These are phyloP conservation scores for Zonotrichia albicollis DNA, from an alignment of 2,797 vertebrate species.

Conservation along the genomic window DNA sequence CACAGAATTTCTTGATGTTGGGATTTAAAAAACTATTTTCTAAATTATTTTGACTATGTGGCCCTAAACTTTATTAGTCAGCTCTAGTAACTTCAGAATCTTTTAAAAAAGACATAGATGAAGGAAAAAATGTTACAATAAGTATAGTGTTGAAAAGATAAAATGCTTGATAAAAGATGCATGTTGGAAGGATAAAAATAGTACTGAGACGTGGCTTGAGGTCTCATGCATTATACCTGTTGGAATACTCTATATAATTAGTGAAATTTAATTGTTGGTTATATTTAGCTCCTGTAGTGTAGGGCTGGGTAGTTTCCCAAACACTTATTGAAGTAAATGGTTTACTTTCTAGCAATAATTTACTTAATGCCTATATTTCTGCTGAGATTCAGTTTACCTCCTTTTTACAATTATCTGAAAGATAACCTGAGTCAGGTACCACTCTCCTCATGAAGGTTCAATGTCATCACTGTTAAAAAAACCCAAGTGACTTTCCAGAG, in stretches of 20 bases:
- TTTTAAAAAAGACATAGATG: background rate
- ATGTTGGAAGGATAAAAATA: background rate
- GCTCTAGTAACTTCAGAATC: background rate
- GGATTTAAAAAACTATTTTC: background rate
- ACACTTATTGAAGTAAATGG: background rate
- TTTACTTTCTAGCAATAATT: background rate
- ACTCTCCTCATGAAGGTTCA: background rate
- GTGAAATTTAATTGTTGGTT: background rate
- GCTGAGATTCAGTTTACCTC: background rate
- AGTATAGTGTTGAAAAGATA: background rate
- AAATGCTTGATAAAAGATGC: background rate
- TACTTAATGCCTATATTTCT: background rate
- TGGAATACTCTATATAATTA: background rate
- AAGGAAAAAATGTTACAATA: background rate
- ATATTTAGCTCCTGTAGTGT: background rate
- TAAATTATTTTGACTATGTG: background rate
- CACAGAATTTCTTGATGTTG: background rate
- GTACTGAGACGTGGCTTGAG: background rate
- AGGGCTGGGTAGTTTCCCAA: background rate
- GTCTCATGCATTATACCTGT: background rate
- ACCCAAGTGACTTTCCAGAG: background rate
- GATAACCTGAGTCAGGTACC: background rate
- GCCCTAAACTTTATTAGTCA: background rate
- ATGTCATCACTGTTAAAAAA: background rate
- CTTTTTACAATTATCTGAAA: background rate